These are phyloP conservation scores for Kryphioiulus occultus DNA, from an alignment of 2,888 invertebrate genomes.

Conservation along the genomic window DNA sequence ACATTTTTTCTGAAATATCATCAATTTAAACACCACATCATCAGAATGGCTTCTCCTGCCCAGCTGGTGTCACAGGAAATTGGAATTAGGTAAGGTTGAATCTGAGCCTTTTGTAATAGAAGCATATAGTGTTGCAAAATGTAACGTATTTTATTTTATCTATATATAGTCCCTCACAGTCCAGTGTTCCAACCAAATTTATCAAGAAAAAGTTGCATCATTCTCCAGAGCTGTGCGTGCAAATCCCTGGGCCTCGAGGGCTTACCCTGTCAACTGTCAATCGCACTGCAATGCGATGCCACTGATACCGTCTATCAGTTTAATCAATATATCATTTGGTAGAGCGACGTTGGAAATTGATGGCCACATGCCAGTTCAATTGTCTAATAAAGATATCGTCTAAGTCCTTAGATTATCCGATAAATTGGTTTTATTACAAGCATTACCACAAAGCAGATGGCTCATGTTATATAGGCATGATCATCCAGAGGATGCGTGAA, in stretches of 20 bases:
- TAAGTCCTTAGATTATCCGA: constrained; percentile 5
- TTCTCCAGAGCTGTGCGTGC: not conserved
- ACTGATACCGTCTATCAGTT: not conserved
- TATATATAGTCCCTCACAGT: not conserved
- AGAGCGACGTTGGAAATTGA: not conserved
- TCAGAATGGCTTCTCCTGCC: not conserved
- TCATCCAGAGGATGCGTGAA: not conserved
- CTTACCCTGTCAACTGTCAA: not conserved
- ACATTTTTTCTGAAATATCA: too few relatives aligned
- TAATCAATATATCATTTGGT: not conserved
- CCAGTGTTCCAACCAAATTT: not conserved
- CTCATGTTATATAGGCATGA: not conserved
- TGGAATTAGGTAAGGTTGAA: not conserved
- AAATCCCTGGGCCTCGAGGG: not conserved
- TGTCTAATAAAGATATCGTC: not conserved
- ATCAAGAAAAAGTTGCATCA: not conserved
- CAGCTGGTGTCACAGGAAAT: not conserved
- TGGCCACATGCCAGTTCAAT: constrained; percentile 5
- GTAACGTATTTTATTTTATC: not conserved
- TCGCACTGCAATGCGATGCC: not conserved
- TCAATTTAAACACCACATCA: too few relatives aligned
- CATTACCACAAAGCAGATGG: constrained; percentile 5
- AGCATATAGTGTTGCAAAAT: not conserved
- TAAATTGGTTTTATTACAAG: not conserved
- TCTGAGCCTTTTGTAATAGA: not conserved